phyloP scores from a whole-genome alignment of 2,797 vertebrate genomes.

The Heliangelus exortis region DNA sequence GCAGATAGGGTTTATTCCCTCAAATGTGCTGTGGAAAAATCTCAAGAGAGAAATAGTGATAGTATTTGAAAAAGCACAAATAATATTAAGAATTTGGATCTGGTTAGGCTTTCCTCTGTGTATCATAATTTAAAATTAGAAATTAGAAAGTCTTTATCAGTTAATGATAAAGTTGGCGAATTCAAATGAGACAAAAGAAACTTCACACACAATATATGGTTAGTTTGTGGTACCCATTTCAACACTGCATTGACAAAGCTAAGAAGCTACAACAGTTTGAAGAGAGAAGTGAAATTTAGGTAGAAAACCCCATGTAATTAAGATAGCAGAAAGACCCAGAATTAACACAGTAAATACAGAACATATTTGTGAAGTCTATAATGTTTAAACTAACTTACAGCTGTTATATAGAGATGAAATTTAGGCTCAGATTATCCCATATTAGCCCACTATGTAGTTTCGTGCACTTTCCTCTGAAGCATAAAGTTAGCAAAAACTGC shows the following conservation, averaged over 20 bases:
- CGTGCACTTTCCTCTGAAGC: not conserved
- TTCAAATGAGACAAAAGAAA: not conserved
- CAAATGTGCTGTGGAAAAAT: not conserved
- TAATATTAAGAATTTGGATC: not conserved
- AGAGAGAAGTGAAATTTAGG: not conserved
- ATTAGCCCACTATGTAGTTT: not conserved
- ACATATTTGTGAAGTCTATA: not conserved
- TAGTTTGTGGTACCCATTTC: not conserved
- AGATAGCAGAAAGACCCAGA: not conserved
- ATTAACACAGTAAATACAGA: not conserved
- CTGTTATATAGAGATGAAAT: not conserved
- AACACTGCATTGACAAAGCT: not conserved
- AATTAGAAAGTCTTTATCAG: not conserved
- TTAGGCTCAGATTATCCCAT: not conserved
- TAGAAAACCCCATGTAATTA: too few species aligned
- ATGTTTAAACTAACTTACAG: not conserved
- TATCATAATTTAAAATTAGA: too few species aligned
- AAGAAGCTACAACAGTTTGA: not conserved
- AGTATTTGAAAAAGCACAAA: not conserved
- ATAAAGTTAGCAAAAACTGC: not conserved
- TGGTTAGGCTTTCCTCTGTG: not conserved
- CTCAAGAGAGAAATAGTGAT: not conserved
- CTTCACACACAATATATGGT: accelerated
- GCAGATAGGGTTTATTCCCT: not conserved
- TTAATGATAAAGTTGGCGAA: not conserved